Conservation (phyloP, 2,797 vertebrate genomes). For the Peromyscus attwateri region DNA sequence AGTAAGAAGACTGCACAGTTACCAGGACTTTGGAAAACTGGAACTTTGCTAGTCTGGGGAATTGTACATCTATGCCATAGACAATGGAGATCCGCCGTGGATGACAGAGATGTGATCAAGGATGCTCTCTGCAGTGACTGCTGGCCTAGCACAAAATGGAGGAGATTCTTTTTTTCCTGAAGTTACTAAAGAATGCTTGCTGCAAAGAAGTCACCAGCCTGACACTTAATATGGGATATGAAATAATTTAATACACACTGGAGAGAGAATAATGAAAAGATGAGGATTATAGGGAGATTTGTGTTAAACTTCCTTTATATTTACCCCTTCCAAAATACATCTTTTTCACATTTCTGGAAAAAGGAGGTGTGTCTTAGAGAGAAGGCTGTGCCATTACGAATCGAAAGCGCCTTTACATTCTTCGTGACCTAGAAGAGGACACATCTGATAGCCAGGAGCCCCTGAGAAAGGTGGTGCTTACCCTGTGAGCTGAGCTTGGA, state of each 20-base stretch:
- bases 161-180: not conserved
- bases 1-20: not conserved
- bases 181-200: slow-evolving; percentile 23
- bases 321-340: not conserved
- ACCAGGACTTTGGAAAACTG: not conserved
- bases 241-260: not conserved
- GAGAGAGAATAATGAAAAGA: not conserved
- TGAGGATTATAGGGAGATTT: not conserved
- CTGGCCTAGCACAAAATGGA: not conserved
- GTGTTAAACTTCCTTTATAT: slow-evolving; percentile 34
- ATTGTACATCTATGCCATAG: not conserved
- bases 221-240: not conserved
- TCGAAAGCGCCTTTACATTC: not conserved
- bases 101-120: not conserved
- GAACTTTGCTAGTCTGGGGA: not conserved
- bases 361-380: not conserved
- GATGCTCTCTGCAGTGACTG: not conserved
- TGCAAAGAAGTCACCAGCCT: not conserved
- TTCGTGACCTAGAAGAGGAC: not conserved
- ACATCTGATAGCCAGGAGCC: not conserved
- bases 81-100: not conserved
- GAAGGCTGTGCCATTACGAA: not conserved
- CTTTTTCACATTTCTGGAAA: slow-evolving; percentile 37
- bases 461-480: slow-evolving; percentile 13
- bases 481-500: not conserved